Base-by-base conservation (phyloP, 1,140 invertebrate genomes). In the Caenorhabditis briggsae region DNA sequence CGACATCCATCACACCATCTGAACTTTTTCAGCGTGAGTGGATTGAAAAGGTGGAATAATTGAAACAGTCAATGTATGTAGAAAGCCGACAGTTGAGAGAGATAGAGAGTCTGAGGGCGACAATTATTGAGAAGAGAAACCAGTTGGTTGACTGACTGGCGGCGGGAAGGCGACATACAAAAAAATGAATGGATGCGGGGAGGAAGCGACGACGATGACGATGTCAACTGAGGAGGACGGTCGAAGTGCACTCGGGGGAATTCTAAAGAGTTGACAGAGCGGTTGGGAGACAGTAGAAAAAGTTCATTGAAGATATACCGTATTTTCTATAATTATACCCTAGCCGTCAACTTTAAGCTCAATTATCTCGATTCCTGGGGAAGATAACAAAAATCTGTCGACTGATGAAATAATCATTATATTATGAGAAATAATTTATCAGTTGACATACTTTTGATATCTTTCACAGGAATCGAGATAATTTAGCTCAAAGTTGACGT, bases 231-330 rank as follows among this genome's bases (percentile, higher is more conserved):
- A 33, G 33, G 33, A 33, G 33, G 33, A 78, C 70, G 70, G 70
- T 78, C 46, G 70, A n/a, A 78, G 70, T 78, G 70, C 70, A 78
- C 70, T 78, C 70, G 70, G 46, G 70, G 70, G 70, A 78, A 78
- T 78, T 78, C 70, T 78, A 46, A 78, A 78, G 64, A 70, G 70
- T 78, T 78, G 70, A 78, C 70, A 78, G 50, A 16, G 20, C 48
- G 8, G 70, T n/a, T n/a, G 56, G n/a, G 5, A 53, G 16, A 65
- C 8, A 74, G 8, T 78, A 53, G n/a, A 53, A 50, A 50, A 43
- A 78, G 70, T 50, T 50, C 53, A 78, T 20, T 12, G 20, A 33
- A 53, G 41, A 78, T 33, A 33, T 33, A 33, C 33, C 33, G 33
- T 33, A 33, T 33, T 33, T 33, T 3, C 33, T 33, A 33, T 33